Base-by-base conservation (phyloP, 2,888 invertebrate genomes). In the Ectemnius cavifrons region DNA sequence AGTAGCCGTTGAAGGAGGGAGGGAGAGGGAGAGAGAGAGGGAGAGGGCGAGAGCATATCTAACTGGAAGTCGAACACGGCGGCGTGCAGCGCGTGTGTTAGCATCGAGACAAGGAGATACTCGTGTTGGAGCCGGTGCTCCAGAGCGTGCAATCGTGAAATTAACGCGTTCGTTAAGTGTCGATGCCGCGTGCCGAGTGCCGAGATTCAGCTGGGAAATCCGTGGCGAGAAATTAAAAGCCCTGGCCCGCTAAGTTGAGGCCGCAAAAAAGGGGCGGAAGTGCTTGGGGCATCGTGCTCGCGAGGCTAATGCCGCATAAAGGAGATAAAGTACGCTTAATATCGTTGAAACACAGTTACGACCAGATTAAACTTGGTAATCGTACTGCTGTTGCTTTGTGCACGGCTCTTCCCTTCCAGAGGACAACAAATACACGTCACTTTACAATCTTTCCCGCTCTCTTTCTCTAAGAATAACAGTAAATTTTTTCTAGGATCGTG, bases 221-320 rank as follows among this genome's bases (percentile, higher is more conserved):
- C 13, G 45, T 28, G 58, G 52, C 52, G 52, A n/a, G 52, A 52
- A 52, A 52, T 52, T 52, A 52, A 52, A 52, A 52, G 6, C 52
- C 16, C 14, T n/a, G 52, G 18, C 16, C 16, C 52, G 18, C 16
- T 52, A 16, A 52, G 37, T 52, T 13, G 52, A 5, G 13, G 52
- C 13, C 1, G 18, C 52, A 16, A 18, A 18, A n/a, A 18, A 52
- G n/a, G 18, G 18, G 13, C 18, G 52, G 52, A 37, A 37, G 37
- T 37, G 0, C 37, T 37, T 4, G 37, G 37, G 37, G 37, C 37
- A 37, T 37, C 8, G 37, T 37, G 37, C 37, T 37, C 37, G 78
- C 73, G 73, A 61, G 79, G 79, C 70, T 79, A 79, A 79, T 79
- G 79, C 79, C 73, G 79, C 71, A 79, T 79, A 78, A 79, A 78